Evolutionary conservation across 2,113 vertebrate genomes (phyloP).

Genomic region (Calypte anna): DNA sequence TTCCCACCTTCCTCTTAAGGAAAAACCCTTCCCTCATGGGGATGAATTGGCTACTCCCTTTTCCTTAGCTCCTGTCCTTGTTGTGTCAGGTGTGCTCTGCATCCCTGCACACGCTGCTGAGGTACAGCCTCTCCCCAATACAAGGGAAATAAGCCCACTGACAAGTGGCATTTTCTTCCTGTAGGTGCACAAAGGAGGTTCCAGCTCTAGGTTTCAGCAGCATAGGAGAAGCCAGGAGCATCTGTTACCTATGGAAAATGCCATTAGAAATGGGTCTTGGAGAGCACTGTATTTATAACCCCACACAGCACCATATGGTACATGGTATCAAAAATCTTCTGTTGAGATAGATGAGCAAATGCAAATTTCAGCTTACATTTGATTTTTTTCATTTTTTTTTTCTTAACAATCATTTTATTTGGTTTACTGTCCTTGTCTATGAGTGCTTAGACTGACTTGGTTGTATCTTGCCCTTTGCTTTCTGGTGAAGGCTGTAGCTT

Average conservation of each 20-base stretch:
- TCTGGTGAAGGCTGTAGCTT: background rate
- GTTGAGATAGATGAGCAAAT: slow-evolving; percentile 45
- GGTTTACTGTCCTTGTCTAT: background rate
- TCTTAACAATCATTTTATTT: background rate
- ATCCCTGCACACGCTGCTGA: background rate
- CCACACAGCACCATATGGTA: slow-evolving; percentile 40
- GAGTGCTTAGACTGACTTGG: background rate
- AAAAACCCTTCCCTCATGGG: background rate
- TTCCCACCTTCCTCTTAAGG: background rate
- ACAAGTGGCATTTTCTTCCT: background rate
- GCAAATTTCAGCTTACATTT: slow-evolving; percentile 32
- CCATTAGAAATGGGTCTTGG: slow-evolving; percentile 41
- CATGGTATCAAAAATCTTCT: slow-evolving; percentile 35
- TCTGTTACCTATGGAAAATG: slow-evolving; percentile 54
- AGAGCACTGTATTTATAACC: slow-evolving; percentile 27
- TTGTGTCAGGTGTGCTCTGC: background rate
- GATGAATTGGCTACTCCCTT: background rate
- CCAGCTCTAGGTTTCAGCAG: background rate
- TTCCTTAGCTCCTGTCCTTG: background rate
- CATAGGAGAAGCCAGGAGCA: slow-evolving; percentile 18
- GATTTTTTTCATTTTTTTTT: background rate
- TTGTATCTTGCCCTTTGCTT: background rate
- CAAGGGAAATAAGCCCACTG: background rate
- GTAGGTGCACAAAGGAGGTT: background rate
- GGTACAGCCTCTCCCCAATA: background rate